Percentiles rank a stretch among this genome's conserved stretches.
Conservation (phyloP, 2,113 vertebrate genomes). For the Cochlearius cochlearius region DNA sequence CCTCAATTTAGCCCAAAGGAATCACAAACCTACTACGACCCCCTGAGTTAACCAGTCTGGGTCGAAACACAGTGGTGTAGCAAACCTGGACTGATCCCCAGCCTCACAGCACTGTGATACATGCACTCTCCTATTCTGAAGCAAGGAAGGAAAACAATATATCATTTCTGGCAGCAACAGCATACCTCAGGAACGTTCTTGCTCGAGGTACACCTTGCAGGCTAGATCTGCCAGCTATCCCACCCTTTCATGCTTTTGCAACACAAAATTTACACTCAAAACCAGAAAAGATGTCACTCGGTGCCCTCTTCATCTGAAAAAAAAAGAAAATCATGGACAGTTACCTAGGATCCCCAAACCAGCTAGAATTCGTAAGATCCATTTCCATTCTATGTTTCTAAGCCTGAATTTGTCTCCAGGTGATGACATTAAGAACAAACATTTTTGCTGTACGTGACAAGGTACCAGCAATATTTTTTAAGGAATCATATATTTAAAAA, state of each 20-base stretch:
- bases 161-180: neutral
- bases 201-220: accelerated
- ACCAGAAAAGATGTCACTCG: neutral
- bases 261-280: neutral
- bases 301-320: neutral
- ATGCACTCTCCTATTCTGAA: neutral
- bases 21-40: too few species aligned
- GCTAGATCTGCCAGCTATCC: neutral
- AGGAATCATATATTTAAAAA: neutral
- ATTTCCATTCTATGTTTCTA: neutral
- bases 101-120: neutral
- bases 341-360: neutral
- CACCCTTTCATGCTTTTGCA: neutral
- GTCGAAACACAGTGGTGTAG: too few species aligned
- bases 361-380: accelerated
- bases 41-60: too few species aligned
- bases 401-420: neutral
- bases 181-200: neutral
- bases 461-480: neutral
- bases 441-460: neutral
- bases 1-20: too few species aligned
- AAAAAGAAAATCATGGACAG: neutral
- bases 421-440: neutral
- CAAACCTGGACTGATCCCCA: neutral
- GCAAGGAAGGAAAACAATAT: neutral